Conservation (phyloP, 2,797 vertebrate genomes). For the Melanotaenia pygmaea region DNA sequence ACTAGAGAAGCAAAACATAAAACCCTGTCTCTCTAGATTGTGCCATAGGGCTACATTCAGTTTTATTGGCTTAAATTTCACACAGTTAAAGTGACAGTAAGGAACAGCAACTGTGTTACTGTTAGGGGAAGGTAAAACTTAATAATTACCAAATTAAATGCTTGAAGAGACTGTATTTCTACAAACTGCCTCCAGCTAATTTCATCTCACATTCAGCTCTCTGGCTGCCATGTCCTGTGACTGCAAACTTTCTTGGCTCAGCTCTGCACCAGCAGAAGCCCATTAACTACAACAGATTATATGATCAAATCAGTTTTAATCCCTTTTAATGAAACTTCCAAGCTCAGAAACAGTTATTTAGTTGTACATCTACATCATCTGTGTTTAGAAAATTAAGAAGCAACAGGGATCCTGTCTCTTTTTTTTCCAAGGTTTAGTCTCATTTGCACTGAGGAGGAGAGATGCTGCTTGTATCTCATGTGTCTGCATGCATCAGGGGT, state of each 20-base stretch:
- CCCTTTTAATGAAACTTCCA: slow-evolving; percentile 54
- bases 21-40: slow-evolving; percentile 13
- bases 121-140: slow-evolving; percentile 36
- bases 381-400: slow-evolving; percentile 31
- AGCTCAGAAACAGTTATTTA: slow-evolving; percentile 28
- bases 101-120: slow-evolving; percentile 39
- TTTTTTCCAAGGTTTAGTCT: slow-evolving; percentile 8
- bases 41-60: slow-evolving; percentile 42
- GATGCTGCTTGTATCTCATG: neutral
- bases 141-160: slow-evolving; percentile 73
- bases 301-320: slow-evolving; percentile 64
- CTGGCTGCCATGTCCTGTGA: slow-evolving; percentile 39
- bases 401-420: slow-evolving; percentile 6
- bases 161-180: slow-evolving; percentile 53
- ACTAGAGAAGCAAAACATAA: slow-evolving; percentile 26
- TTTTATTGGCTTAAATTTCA: slow-evolving; percentile 53
- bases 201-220: slow-evolving; percentile 51
- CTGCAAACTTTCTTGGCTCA: slow-evolving; percentile 31
- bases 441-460: slow-evolving; percentile 2
- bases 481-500: neutral
- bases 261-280: slow-evolving; percentile 47
- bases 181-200: slow-evolving; percentile 54
- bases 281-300: slow-evolving; percentile 63
- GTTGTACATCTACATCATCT: slow-evolving; percentile 14
- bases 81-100: slow-evolving; percentile 61